phyloP scores from a whole-genome alignment of 1,140 invertebrate species.

The Drosophila fuyamai region DNA sequence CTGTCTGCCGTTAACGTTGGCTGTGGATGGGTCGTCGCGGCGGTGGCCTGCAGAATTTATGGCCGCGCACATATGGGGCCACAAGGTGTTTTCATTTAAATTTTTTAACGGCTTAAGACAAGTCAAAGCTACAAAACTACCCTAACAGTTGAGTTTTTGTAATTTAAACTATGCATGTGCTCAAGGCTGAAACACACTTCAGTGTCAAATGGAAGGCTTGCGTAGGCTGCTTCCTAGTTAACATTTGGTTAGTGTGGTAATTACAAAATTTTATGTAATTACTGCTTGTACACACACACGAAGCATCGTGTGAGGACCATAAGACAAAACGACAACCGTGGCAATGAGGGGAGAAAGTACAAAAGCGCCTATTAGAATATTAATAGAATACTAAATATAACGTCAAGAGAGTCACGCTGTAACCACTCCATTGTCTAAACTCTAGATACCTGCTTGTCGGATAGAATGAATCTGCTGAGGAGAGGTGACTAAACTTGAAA shows the following conservation, averaged over 20 bases:
- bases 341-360: constrained; percentile 74
- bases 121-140: constrained; percentile 12
- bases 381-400: constrained; percentile 83
- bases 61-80: constrained; percentile 54
- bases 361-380: constrained; percentile 84
- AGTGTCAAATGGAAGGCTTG: constrained; percentile 21
- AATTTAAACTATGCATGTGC: constrained; percentile 65
- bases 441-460: no score
- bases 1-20: constrained; percentile 8
- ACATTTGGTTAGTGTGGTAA: constrained; percentile 65
- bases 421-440: neutral
- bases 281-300: constrained; percentile 18
- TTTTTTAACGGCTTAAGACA: constrained; percentile 64
- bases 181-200: constrained; percentile 12
- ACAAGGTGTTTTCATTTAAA: constrained; percentile 71
- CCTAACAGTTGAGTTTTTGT: constrained; percentile 57
- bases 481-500: constrained; percentile 13
- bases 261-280: constrained; percentile 83
- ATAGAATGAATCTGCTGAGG: neutral
- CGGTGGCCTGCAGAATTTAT: constrained; percentile 64
- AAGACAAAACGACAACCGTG: constrained; percentile 34
- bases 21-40: constrained; percentile 2
- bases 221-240: constrained; percentile 37
- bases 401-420: constrained; percentile 3
- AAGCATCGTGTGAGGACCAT: constrained; percentile 3